Conservation (phyloP, 2,888 invertebrate genomes). For the Biston stratarius region DNA sequence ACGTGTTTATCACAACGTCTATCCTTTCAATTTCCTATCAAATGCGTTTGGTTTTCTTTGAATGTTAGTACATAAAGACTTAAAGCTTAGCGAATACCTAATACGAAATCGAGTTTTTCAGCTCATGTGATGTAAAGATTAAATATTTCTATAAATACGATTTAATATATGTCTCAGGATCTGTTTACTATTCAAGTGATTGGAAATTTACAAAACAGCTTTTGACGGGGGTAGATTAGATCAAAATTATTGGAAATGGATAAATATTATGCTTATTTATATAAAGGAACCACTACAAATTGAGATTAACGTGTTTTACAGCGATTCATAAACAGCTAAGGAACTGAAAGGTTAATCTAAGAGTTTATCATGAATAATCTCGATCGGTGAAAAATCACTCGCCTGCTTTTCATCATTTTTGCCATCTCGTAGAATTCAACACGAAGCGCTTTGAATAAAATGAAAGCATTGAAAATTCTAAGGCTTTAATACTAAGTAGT, state of each 20-base stretch:
- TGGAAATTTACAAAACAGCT: not conserved
- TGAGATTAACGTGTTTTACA: not conserved
- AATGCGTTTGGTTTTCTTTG: not conserved
- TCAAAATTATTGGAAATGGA: not conserved
- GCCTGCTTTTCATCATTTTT: not conserved
- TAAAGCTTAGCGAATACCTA: too few relatives aligned
- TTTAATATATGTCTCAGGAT: not conserved
- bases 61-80: not conserved
- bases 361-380: conserved; percentile 7
- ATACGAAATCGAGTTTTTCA: too few relatives aligned
- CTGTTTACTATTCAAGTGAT: not conserved
- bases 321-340: not conserved
- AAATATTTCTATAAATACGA: too few relatives aligned
- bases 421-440: not conserved
- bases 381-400: not conserved
- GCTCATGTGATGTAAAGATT: too few relatives aligned
- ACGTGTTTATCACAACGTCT: not conserved
- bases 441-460: conserved; percentile 1
- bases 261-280: not conserved
- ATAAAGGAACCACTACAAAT: not conserved
- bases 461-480: conserved; percentile 9
- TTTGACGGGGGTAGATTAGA: not conserved
- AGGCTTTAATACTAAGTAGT: not conserved
- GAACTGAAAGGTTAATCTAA: not conserved
- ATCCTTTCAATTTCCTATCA: not conserved